A percentile compares a stretch with the other conserved stretches of the same genome.
phyloP scores from a whole-genome alignment of 1,140 invertebrate species.

The Bombus breviceps region DNA sequence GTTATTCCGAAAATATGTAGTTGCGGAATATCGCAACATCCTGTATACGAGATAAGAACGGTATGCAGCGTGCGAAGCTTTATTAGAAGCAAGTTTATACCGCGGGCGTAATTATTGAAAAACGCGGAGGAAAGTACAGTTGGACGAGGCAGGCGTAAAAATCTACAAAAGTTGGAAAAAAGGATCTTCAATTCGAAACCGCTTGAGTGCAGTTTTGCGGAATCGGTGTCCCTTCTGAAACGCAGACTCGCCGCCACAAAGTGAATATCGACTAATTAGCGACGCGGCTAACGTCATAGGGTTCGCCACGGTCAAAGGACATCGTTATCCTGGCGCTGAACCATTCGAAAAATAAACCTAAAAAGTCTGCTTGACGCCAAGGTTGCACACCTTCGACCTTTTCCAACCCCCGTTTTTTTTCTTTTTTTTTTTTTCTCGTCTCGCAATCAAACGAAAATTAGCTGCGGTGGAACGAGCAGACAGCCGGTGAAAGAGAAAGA shows the following conservation, averaged over 20 bases:
- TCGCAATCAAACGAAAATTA: conserved; percentile 75
- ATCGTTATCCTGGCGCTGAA: conserved; percentile 57
- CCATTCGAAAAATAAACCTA: conserved; percentile 29
- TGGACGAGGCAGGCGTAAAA: background rate
- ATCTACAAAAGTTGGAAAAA: background rate
- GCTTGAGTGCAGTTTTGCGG: conserved; percentile 44
- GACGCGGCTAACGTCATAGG: conserved; percentile 46
- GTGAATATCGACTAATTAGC: conserved; percentile 67
- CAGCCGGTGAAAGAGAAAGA: conserved; percentile 37
- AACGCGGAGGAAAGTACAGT: no score
- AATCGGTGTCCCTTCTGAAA: conserved; percentile 19
- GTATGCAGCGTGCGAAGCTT: no score
- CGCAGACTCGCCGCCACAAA: conserved; percentile 49
- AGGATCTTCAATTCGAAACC: conserved; percentile 17
- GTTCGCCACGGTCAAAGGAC: conserved; percentile 58
- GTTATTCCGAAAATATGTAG: no score
- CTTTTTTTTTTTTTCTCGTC: conserved; percentile 29
- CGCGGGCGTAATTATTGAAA: no score
- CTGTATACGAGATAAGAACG: no score
- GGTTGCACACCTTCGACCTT: conserved; percentile 32
- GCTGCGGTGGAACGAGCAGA: conserved; percentile 38
- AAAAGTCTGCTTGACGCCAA: conserved; percentile 22
- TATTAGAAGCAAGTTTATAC: no score
- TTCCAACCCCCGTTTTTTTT: conserved; percentile 23
- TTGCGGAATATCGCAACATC: no score